Evolutionary conservation across 1,140 invertebrate species (phyloP), one percentile per base, ranked within the genome.

Genomic region (Drosophila melanica): DNA sequence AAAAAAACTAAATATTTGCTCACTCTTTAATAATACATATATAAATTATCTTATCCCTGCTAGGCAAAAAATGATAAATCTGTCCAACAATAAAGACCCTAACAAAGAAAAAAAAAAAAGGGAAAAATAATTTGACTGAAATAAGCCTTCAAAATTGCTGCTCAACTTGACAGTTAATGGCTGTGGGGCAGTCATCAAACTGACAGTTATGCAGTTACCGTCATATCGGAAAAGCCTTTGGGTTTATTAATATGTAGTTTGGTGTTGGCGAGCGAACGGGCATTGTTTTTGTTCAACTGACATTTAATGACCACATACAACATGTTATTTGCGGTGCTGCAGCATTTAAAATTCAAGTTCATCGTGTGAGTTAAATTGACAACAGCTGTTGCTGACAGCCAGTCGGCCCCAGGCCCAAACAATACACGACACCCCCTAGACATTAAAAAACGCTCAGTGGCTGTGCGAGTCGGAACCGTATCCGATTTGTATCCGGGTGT

Each of bases 311-410:
- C 81, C 81, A 55, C 81, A 85, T 47, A 72, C 69, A 74, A 81
- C 75, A 75, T 81, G 82, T 66, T 85, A 65, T 81, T 73, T 85
- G 81, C 66, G 81, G 81, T 75, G 55, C 51, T 57, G 63, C 66
- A 77, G 59, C 66, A 81, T 85, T 85, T 81, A 87, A 87, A 87
- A 85, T 85, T 85, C 81, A 85, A 85, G 81, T 85, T 85, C 82
- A 85, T 50, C 47, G 20, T 64, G 39, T 62, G 48, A 45, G 55
- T 18, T 68, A 69, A 77, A 74, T 47, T 48, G 65, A 57, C 51
- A 77, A 59, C 81, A 82, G 82, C 82, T 86, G 82, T 51, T 68
- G 69, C 53, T 86, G 82, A 86, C 82, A 89, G 79, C 48, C 50
- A 57, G 63, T 47, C 55, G 51, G 18, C 7, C 14, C 11, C 35